These are phyloP conservation scores for Phyllotis vaccarum DNA, from an alignment of 2,797 vertebrate genomes.

Conservation along the genomic window DNA sequence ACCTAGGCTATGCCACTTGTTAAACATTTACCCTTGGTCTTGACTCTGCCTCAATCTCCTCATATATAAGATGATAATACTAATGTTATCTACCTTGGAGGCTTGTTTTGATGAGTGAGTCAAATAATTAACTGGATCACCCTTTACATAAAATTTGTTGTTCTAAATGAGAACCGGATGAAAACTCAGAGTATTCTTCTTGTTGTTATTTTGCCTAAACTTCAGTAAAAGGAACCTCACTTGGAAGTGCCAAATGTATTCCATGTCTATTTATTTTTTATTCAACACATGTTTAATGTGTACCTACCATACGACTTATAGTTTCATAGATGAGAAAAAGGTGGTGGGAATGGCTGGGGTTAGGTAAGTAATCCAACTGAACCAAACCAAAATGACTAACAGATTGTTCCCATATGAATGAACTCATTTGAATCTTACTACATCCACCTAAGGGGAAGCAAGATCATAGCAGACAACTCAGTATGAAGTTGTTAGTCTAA, in stretches of 20 bases:
- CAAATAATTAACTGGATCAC: conserved; percentile 29
- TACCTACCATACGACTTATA: background rate
- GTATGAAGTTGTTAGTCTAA: background rate
- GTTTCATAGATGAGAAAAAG: background rate
- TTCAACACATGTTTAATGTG: background rate
- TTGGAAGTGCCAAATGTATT: background rate
- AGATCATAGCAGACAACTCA: background rate
- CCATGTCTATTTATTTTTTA: conserved; percentile 21
- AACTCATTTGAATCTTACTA: background rate
- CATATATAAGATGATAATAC: background rate
- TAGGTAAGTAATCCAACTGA: background rate
- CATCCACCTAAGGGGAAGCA: background rate
- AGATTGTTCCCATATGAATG: background rate
- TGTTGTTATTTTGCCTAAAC: background rate
- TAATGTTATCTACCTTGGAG: background rate
- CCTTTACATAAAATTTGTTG: conserved; percentile 35
- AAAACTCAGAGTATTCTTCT: background rate
- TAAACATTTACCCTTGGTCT: background rate
- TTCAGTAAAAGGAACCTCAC: conserved; percentile 3
- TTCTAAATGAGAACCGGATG: background rate
- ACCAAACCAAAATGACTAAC: background rate
- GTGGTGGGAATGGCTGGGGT: background rate
- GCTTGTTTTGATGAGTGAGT: background rate
- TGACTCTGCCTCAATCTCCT: conserved; percentile 2
- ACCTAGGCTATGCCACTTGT: background rate